These are phyloP conservation scores for Ceratina japonica DNA, from an alignment of 1,140 invertebrate species.

Conservation along the genomic window DNA sequence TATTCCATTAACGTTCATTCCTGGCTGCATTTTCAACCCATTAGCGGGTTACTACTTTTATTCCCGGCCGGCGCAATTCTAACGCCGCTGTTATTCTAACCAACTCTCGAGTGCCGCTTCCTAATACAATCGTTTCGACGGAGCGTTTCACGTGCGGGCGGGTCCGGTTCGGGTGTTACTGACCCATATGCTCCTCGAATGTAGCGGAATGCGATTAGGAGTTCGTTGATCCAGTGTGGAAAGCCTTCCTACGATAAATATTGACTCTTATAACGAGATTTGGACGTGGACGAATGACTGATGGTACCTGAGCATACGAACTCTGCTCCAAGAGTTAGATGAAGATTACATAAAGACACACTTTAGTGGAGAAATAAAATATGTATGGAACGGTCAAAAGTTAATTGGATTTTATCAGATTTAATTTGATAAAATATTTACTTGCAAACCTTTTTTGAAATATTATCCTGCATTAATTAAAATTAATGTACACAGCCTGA, in stretches of 20 bases:
- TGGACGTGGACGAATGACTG: not conserved
- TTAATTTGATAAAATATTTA: not conserved
- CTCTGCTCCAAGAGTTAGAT: not conserved
- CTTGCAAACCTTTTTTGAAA: too few relatives aligned
- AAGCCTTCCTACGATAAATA: slow-evolving; percentile 3
- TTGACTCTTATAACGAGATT: slow-evolving; percentile 17
- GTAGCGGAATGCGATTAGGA: not conserved
- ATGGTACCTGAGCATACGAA: not conserved
- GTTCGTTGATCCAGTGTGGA: not conserved
- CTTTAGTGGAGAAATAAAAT: not conserved
- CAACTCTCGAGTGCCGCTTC: not conserved
- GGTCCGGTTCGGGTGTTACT: not conserved
- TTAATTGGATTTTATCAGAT: not conserved
- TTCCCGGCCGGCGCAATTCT: slow-evolving; percentile 4
- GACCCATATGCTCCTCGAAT: slow-evolving; percentile 12
- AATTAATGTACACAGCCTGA: too few relatives aligned
- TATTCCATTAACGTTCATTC: slow-evolving; percentile 57
- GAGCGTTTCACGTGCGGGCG: not conserved
- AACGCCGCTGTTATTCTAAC: slow-evolving; percentile 35
- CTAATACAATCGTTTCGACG: not conserved
- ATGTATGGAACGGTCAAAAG: not conserved
- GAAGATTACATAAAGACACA: not conserved
- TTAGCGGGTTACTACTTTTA: slow-evolving; percentile 46
- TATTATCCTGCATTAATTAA: too few relatives aligned
- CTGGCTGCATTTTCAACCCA: slow-evolving; percentile 46